Evolutionary conservation across 2,797 vertebrate species (phyloP).

Genomic region (Acrossocheilus fasciatus): DNA sequence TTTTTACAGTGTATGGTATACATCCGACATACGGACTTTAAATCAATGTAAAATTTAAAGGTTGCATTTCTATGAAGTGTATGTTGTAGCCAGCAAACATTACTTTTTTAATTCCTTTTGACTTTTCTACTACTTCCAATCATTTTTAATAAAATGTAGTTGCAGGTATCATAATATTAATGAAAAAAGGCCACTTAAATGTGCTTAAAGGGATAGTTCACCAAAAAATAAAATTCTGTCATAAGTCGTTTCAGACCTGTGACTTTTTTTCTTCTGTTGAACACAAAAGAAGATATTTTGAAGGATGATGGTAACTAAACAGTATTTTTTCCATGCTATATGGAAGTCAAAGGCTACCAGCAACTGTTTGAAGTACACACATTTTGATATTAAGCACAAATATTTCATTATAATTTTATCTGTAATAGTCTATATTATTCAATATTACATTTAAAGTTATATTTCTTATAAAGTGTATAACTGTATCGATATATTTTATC

Average conservation of each 20-base stretch:
- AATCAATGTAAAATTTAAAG: not conserved
- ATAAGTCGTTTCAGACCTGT: too few species aligned
- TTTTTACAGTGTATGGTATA: not conserved
- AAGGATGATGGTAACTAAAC: too few species aligned
- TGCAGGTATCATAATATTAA: not conserved
- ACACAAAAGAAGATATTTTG: too few species aligned
- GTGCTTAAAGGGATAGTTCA: not conserved
- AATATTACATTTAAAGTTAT: not conserved
- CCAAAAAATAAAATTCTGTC: too few species aligned
- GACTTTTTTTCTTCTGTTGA: not conserved
- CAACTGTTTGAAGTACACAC: too few species aligned
- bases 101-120: not conserved
- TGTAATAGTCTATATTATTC: too few species aligned
- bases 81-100: not conserved
- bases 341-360: too few species aligned
- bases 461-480: too few species aligned
- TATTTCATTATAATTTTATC: too few species aligned
- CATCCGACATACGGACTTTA: not conserved
- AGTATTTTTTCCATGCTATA: not conserved
- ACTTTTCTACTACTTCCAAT: not conserved
- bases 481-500: not conserved
- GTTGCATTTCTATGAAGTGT: not conserved
- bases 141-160: not conserved
- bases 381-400: too few species aligned
- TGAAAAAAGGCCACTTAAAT: not conserved